Conservation (phyloP, 92 coral and sea anemone species). For the Epizoanthus stellaris region DNA sequence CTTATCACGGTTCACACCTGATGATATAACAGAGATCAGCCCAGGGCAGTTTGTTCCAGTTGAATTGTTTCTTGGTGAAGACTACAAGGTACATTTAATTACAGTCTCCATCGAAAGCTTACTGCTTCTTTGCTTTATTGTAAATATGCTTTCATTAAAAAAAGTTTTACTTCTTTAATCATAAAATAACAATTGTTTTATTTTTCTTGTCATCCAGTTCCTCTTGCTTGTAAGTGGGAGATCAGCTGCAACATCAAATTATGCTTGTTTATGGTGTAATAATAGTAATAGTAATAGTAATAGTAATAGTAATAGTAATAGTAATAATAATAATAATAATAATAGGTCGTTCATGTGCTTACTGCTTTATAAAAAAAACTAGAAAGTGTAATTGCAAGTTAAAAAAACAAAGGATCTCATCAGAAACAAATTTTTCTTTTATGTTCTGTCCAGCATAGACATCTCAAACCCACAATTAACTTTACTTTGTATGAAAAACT, state of each 20-base stretch:
- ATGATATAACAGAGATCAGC: constrained; percentile 51
- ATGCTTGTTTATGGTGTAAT: constrained; percentile 68
- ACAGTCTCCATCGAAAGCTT: background rate
- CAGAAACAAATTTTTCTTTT: no score
- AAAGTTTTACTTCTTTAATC: background rate
- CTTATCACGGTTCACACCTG: no score
- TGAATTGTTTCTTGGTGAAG: constrained; percentile 63
- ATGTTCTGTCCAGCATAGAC: no score
- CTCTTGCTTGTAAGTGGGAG: constrained; percentile 59
- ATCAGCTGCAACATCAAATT: constrained; percentile 42
- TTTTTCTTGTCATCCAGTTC: constrained; percentile 46
- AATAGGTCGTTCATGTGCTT: no score
- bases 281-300: no score
- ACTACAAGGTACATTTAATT: constrained; percentile 41
- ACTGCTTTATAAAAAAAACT: no score
- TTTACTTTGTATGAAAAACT: background rate
- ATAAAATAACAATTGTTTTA: background rate
- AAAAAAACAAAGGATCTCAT: no score
- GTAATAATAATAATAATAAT: no score
- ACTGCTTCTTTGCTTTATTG: no score
- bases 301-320: no score
- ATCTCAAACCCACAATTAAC: background rate
- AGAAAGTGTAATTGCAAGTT: no score
- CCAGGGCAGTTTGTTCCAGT: constrained; percentile 60
- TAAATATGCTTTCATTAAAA: background rate